A percentile compares a stretch with the other conserved stretches of the same genome.
Conservation (phyloP, 1,140 invertebrate genomes). For the Drosophila watanabei region DNA sequence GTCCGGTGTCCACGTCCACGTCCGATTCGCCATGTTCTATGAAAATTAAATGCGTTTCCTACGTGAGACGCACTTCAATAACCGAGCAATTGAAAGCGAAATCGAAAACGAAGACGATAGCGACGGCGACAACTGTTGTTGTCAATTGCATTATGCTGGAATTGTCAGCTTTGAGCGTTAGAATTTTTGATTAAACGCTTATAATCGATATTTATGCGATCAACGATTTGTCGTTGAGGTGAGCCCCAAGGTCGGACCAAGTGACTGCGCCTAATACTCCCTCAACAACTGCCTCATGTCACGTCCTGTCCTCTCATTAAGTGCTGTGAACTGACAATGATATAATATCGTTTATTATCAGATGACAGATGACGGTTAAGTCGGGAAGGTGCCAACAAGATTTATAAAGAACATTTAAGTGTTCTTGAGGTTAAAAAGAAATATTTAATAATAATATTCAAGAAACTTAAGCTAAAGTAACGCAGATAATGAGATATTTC, state of each 20-base stretch:
- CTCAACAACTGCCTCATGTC: slow-evolving; percentile 4
- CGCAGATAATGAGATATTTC: neutral
- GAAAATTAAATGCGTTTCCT: slow-evolving; percentile 77
- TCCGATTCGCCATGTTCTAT: slow-evolving; percentile 80
- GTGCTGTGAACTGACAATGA: slow-evolving; percentile 7
- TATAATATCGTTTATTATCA: slow-evolving; percentile 15
- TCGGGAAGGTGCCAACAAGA: neutral
- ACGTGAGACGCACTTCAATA: slow-evolving; percentile 64
- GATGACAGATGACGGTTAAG: neutral
- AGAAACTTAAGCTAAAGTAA: neutral
- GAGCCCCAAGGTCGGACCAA: slow-evolving; percentile 54
- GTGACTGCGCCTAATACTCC: slow-evolving; percentile 36
- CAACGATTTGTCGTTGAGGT: slow-evolving; percentile 64
- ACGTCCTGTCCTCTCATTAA: slow-evolving; percentile 31
- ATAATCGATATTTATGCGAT: slow-evolving; percentile 81
- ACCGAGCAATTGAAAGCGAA: slow-evolving; percentile 46
- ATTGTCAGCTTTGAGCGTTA: slow-evolving; percentile 65
- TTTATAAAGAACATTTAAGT: neutral
- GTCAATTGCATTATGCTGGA: slow-evolving; percentile 75
- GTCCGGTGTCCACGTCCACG: slow-evolving; percentile 39
- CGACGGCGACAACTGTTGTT: slow-evolving; percentile 56
- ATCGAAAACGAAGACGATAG: slow-evolving; percentile 20
- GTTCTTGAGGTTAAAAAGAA: neutral
- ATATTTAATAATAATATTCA: neutral
- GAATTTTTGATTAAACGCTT: slow-evolving; percentile 77